phyloP scores from a whole-genome alignment of 1,140 invertebrate genomes.

The Drosophila jambulina region DNA sequence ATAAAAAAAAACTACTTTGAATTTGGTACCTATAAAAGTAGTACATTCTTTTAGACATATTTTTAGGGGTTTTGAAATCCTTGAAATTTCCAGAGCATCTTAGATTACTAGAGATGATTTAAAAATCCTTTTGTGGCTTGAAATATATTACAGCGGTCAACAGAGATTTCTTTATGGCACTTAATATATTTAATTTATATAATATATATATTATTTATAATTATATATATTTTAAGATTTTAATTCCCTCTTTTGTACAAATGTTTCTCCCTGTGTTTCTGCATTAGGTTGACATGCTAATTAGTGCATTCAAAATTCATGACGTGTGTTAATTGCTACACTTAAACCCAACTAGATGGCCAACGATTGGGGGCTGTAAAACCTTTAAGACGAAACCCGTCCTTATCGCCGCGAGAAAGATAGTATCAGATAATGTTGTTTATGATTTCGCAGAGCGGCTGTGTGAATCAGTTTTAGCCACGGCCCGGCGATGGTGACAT shows the following conservation, averaged over 20 bases:
- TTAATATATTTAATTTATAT: no score
- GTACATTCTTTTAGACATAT: no score
- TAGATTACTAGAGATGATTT: no score
- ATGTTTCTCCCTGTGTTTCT: slow-evolving; percentile 22
- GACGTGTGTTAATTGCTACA: slow-evolving; percentile 61
- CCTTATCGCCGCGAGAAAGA: slow-evolving; percentile 17
- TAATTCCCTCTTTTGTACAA: not conserved
- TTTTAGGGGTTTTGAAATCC: no score
- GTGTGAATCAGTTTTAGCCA: slow-evolving; percentile 23
- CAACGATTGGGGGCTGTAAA: slow-evolving; percentile 32
- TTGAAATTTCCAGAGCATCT: no score
- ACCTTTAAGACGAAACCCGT: slow-evolving; percentile 14
- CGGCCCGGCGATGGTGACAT: slow-evolving; percentile 21
- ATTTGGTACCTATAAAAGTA: no score
- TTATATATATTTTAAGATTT: no score
- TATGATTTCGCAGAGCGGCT: slow-evolving; percentile 5
- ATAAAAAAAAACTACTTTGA: no score
- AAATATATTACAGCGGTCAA: no score
- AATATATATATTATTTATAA: not conserved
- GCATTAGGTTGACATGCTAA: slow-evolving; percentile 63
- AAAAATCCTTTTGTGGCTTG: no score
- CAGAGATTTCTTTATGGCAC: not conserved
- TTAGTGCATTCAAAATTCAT: slow-evolving; percentile 66
- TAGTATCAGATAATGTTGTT: slow-evolving; percentile 37
- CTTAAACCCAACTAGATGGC: slow-evolving; percentile 24